These are phyloP conservation scores for Saguinus midas DNA, from an alignment of 2,113 vertebrate genomes.

Conservation along the genomic window DNA sequence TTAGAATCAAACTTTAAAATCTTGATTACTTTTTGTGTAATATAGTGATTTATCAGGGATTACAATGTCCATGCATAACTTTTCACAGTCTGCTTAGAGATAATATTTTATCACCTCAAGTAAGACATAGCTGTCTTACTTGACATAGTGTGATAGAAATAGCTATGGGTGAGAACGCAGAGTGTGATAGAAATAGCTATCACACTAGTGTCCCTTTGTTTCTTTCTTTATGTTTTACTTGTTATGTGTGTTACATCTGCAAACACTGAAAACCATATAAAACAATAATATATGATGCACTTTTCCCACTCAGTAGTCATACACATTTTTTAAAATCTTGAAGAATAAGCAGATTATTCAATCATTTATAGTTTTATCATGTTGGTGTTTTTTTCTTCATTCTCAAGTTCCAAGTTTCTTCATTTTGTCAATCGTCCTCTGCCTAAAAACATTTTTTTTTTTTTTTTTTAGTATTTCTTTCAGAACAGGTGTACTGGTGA, in stretches of 20 bases:
- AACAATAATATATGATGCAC: background rate
- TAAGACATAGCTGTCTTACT: background rate
- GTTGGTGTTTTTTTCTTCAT: background rate
- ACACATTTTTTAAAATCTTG: background rate
- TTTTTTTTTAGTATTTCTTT: background rate
- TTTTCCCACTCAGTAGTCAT: background rate
- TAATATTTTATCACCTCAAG: background rate
- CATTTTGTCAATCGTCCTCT: background rate
- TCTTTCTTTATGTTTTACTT: background rate
- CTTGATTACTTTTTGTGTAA: background rate
- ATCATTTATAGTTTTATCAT: background rate
- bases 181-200: too few relatives aligned
- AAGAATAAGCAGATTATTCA: background rate
- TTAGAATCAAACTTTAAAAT: background rate
- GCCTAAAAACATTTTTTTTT: background rate
- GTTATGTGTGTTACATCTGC: background rate
- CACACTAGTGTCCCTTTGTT: background rate
- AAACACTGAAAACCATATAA: background rate
- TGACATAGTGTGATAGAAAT: too few relatives aligned
- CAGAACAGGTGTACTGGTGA: background rate
- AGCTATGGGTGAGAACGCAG: too few relatives aligned
- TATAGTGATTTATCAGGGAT: background rate
- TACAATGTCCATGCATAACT: background rate
- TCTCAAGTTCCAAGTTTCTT: background rate
- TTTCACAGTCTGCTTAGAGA: background rate